phyloP scores from a whole-genome alignment of 2,888 invertebrate genomes.

The Oegoconia quadripuncta region DNA sequence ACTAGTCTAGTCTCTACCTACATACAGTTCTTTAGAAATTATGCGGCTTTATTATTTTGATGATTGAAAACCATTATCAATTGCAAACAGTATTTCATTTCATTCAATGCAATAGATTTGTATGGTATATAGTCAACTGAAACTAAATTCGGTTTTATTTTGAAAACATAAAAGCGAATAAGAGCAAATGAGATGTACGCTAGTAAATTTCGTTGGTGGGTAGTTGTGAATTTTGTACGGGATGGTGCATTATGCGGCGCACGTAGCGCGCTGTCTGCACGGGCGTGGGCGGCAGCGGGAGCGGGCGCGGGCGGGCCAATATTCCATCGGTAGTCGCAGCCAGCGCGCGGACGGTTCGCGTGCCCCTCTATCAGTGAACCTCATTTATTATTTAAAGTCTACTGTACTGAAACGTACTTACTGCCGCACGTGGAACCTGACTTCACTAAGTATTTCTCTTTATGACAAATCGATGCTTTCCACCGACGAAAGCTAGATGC shows the following conservation, averaged over 20 bases:
- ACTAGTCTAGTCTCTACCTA: slow-evolving; percentile 28
- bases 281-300: slow-evolving; percentile 38
- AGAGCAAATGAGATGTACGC: slow-evolving; percentile 72
- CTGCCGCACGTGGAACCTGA: slow-evolving; percentile 48
- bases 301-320: slow-evolving; percentile 33
- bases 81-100: no score
- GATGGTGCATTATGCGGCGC: slow-evolving; percentile 71
- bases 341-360: slow-evolving; percentile 35
- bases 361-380: slow-evolving; percentile 57
- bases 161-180: slow-evolving; percentile 49
- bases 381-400: slow-evolving; percentile 70
- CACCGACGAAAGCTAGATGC: no score
- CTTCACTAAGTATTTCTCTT: slow-evolving; percentile 41
- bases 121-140: no score
- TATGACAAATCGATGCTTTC: slow-evolving; percentile 39
- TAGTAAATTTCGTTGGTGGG: slow-evolving; percentile 68
- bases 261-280: slow-evolving; percentile 71
- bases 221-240: slow-evolving; percentile 76
- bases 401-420: slow-evolving; percentile 50
- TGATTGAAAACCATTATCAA: no score
- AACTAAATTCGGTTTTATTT: slow-evolving; percentile 37
- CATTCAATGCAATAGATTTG: no score
- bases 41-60: slow-evolving; percentile 27
- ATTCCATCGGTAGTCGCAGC: slow-evolving; percentile 44
- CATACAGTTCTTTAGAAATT: slow-evolving; percentile 37